Percentiles rank a stretch among this genome's conserved stretches.
These are phyloP conservation scores for Pseudoips prasinana DNA, from an alignment of 2,888 invertebrate genomes.

Conservation along the genomic window DNA sequence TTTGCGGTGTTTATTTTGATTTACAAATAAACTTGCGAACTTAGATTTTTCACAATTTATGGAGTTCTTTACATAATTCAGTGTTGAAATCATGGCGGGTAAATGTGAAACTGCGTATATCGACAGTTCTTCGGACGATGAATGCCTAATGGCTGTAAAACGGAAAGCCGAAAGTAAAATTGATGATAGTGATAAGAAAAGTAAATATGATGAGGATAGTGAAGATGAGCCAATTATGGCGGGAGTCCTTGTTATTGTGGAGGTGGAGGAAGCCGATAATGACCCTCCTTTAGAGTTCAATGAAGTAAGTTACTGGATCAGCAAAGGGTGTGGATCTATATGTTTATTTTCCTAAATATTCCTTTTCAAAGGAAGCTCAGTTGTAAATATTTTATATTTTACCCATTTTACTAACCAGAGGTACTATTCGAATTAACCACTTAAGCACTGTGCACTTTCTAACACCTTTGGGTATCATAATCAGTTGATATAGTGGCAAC, in stretches of 20 bases:
- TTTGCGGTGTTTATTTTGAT: slow-evolving; percentile 36
- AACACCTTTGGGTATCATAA: too few relatives aligned
- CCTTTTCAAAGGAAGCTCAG: too few relatives aligned
- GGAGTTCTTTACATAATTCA: neutral
- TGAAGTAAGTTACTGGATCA: slow-evolving; percentile 24
- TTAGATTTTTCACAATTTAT: neutral
- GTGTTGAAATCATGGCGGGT: slow-evolving; percentile 24
- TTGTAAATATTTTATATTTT: too few relatives aligned
- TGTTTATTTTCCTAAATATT: too few relatives aligned
- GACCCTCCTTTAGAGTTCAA: slow-evolving; percentile 33
- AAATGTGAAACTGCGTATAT: slow-evolving; percentile 22
- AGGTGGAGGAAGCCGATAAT: slow-evolving; percentile 39
- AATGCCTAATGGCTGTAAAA: slow-evolving; percentile 35
- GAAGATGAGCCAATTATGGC: slow-evolving; percentile 35
- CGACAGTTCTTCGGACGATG: slow-evolving; percentile 41
- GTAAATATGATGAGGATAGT: slow-evolving; percentile 22
- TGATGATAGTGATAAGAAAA: slow-evolving; percentile 12
- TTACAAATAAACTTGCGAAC: slow-evolving; percentile 21
- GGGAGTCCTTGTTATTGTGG: slow-evolving; percentile 38
- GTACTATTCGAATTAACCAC: too few relatives aligned
- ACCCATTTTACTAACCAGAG: too few relatives aligned
- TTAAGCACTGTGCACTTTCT: too few relatives aligned
- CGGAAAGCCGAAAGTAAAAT: slow-evolving; percentile 25
- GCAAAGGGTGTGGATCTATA: too few relatives aligned
- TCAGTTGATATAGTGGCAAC: too few relatives aligned